Evolutionary conservation across 2,888 invertebrate genomes (phyloP), one percentile per base, ranked within the genome.

Genomic region (Agapostemon virescens): DNA sequence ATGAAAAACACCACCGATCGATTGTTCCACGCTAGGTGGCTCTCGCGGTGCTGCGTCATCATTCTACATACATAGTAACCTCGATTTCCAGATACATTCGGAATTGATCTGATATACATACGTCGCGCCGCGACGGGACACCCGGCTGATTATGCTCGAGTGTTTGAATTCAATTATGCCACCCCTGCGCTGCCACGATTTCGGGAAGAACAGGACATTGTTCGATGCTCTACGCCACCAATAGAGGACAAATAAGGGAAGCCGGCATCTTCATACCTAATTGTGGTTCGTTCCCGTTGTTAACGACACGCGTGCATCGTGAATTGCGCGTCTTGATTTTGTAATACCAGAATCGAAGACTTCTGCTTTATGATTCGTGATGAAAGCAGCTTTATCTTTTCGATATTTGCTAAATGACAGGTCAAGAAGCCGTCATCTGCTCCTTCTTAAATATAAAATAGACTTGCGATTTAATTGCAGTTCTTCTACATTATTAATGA

Each of bases 1-100:
- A 89, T 90, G 89, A 88, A 88, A 89, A 88, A 90, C 77, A 74
- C 83, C 55, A 6, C 17, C 58, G 74, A 89, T 88, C 88, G 89
- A 90, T 88, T 83, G 82, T 52, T 70, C 64, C 64, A 76, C 74
- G 81, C 58, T 79, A 86, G 82, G 82, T 78, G 86, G 83, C 84
- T 74, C 81, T 81, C 69, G 67, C 69, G 83, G 77, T 71, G 82
- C 81, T 66, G 85, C 81, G 74, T 84, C 86, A 72, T 79, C 81
- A 69, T 69, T 71, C 75, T 66, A 80, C 74, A 78, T 73, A 74
- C 74, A 78, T 73, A 70, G 78, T 77, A 86, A 75, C 81, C 86
- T 69, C 77, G 86, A 79, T 85, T 80, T 80, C 72, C 73, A 77
- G 69, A 77, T 78, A 80, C 63, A 69, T 81, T 69, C 63, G 61